Conservation (phyloP, 2,113 vertebrate species). For the Aleadryas rufinucha region DNA sequence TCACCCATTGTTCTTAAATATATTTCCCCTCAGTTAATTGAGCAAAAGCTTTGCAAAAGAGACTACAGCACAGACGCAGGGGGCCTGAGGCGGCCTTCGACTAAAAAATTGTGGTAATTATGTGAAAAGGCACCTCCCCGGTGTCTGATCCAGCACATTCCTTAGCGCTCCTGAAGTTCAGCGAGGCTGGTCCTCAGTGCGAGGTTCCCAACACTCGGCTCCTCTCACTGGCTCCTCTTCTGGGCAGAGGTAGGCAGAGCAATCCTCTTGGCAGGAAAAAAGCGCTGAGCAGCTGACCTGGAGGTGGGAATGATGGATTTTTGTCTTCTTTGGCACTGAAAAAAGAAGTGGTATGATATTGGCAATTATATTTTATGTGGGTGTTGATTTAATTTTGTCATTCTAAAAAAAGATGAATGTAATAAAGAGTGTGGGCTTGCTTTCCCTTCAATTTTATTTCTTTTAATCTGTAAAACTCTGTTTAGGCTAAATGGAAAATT, state of each 20-base stretch:
- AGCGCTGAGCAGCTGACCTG: constrained; percentile 35
- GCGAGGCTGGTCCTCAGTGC: background rate
- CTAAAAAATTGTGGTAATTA: background rate
- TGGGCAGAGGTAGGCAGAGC: background rate
- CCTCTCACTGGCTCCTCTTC: constrained; percentile 30
- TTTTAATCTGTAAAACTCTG: constrained; percentile 7
- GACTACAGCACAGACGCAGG: background rate
- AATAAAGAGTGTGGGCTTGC: constrained; percentile 45
- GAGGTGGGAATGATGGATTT: constrained; percentile 47
- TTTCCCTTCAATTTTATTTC: constrained; percentile 26
- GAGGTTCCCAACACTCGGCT: background rate
- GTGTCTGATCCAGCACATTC: constrained; percentile 19
- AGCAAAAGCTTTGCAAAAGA: background rate
- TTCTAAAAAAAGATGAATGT: constrained; percentile 4
- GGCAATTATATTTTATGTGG: constrained; percentile 50
- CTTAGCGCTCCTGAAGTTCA: background rate
- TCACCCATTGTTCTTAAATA: background rate
- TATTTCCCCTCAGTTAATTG: background rate
- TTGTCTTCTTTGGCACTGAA: constrained; percentile 29
- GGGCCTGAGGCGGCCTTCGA: background rate
- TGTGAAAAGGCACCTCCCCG: background rate
- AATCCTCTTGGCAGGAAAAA: background rate
- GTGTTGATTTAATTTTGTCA: constrained; percentile 49
- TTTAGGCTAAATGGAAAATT: constrained; percentile 46
- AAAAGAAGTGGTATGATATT: constrained; percentile 11